Evolutionary conservation across 2,888 invertebrate species (phyloP).

Genomic region (Acrobasis consociella): DNA sequence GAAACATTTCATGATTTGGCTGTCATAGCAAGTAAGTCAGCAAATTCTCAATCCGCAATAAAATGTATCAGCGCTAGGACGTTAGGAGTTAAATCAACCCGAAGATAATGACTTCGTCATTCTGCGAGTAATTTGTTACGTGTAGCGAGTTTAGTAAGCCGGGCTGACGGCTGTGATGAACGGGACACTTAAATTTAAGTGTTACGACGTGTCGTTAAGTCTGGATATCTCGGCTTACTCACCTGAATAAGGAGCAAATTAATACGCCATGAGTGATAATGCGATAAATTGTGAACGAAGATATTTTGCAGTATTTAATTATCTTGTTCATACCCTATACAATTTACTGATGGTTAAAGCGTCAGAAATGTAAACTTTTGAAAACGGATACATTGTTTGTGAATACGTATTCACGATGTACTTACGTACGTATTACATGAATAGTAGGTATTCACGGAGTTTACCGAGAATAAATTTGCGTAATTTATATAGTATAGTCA

Average conservation of each 20-base stretch:
- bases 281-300: background rate
- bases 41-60: background rate
- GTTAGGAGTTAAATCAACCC: conserved; percentile 12
- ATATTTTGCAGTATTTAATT: too few species aligned
- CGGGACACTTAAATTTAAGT: conserved; percentile 39
- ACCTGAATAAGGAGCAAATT: conserved; percentile 28
- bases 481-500: too few species aligned
- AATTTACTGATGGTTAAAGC: too few species aligned
- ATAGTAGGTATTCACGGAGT: too few species aligned
- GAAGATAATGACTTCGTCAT: conserved; percentile 21
- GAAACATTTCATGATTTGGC: too few species aligned
- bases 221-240: conserved; percentile 26
- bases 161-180: conserved; percentile 23
- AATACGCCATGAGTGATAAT: conserved; percentile 22
- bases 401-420: too few species aligned
- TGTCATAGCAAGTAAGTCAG: background rate
- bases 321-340: too few species aligned
- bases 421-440: too few species aligned
- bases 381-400: too few species aligned
- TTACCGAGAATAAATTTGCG: too few species aligned
- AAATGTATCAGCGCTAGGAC: conserved; percentile 2
- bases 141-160: conserved; percentile 21
- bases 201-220: conserved; percentile 33
- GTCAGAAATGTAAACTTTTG: too few species aligned
- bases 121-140: conserved; percentile 23